These are phyloP conservation scores for Nomada ferruginata DNA, from an alignment of 2,888 invertebrate species.

Conservation along the genomic window DNA sequence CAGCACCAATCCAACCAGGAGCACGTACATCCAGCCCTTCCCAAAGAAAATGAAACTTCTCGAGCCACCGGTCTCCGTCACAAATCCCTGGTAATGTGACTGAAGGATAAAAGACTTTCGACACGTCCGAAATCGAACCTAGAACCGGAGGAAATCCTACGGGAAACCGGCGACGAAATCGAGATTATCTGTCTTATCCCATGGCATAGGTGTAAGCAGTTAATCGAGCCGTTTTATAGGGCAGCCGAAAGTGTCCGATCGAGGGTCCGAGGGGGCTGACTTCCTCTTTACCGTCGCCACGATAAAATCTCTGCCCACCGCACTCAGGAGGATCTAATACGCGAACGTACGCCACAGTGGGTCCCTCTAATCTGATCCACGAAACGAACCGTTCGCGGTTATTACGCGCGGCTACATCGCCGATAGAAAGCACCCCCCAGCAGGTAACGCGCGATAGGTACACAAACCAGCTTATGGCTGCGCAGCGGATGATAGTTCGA, in stretches of 20 bases:
- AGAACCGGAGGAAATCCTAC: constrained; percentile 5
- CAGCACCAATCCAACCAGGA: not conserved
- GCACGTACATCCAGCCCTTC: not conserved
- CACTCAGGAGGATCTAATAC: constrained; percentile 74
- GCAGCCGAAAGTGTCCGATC: constrained; percentile 63
- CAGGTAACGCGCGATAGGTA: constrained; percentile 47
- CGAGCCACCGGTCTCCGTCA: not conserved
- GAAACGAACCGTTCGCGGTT: constrained; percentile 75
- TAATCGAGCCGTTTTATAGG: constrained; percentile 68
- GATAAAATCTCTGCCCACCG: constrained; percentile 68
- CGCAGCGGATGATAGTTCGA: constrained; percentile 69
- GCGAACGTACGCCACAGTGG: constrained; percentile 56
- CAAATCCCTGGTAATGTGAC: constrained; percentile 24
- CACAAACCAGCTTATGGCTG: constrained; percentile 57
- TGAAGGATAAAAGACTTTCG: constrained; percentile 22
- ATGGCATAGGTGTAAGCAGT: constrained; percentile 57
- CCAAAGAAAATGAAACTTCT: not conserved
- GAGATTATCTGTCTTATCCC: constrained; percentile 49
- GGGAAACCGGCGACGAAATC: constrained; percentile 24
- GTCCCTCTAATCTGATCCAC: constrained; percentile 77
- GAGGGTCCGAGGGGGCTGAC: constrained; percentile 49
- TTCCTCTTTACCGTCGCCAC: constrained; percentile 65
- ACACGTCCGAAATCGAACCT: not conserved
- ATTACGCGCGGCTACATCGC: constrained; percentile 70
- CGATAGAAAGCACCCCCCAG: constrained; percentile 55